Base-by-base conservation (phyloP, 2,888 invertebrate genomes). In the Aleiodes testaceus region DNA sequence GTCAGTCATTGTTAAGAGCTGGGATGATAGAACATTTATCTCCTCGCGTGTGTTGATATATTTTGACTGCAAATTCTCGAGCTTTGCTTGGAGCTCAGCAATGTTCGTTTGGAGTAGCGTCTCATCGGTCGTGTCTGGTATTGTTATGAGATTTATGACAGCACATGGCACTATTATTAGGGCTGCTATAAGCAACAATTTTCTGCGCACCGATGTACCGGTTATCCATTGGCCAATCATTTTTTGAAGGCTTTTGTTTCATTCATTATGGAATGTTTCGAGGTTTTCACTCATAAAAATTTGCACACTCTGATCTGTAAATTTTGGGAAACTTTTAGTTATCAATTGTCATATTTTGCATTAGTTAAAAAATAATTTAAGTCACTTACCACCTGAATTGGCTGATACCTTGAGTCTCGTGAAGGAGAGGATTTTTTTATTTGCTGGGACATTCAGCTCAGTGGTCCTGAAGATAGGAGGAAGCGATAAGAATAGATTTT, bases 11-110 rank as follows among this genome's bases (percentile, higher is more conserved):
- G 85, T 81, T 75, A 87, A 75, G 72, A 93, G 88, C 80, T 93
- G 92, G 81, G 92, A 92, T 0, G 92, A 90, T 22, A 94, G 87
- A 70, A 92, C 88, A 73, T 92, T 91, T 6, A 95, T 90, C 82
- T 95, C 95, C 84, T 94, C 94, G 82, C 94, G 93, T 11, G 93
- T 89, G 3, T 92, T 91, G 20, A 93, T 89, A 86, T 94, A 95
- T 89, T 95, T 92, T 16, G 93, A 91, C 83, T 95, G 94, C 52
- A 96, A 88, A 83, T 94, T 94, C 82, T 94, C 93, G 53, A 96
- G 88, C 73, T 94, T 92, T 72, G 93, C 92, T 82, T 94, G 93
- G 79, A 95, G 90, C 80, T 95, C 94, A 3, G 94, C 93, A 77
- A 95, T 88, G 61, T 92, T 84, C 44, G 82, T 87, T 65, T 87